Conservation (phyloP, 2,113 vertebrate genomes). For the Cryptotis parvus region DNA sequence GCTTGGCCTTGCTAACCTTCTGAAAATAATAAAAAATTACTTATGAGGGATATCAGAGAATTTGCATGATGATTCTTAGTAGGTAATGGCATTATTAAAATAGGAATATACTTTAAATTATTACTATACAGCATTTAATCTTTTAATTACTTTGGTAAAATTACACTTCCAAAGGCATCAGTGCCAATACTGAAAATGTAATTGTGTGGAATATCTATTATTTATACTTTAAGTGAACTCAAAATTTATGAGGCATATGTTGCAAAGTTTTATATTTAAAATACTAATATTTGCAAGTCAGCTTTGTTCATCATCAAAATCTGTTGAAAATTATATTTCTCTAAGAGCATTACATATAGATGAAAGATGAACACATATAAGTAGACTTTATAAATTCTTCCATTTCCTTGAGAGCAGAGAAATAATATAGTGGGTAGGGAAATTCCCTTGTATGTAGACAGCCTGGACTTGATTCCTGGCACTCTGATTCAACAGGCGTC, state of each 20-base stretch:
- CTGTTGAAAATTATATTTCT: background rate
- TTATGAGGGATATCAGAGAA: constrained; percentile 58
- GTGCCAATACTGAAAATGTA: constrained; percentile 25
- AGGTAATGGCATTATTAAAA: constrained; percentile 59
- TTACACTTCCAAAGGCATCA: constrained; percentile 27
- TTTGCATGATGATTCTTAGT: constrained; percentile 57
- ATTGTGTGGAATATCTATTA: constrained; percentile 33
- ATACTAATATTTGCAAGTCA: constrained; percentile 10
- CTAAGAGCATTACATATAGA: background rate
- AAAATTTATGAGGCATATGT: background rate
- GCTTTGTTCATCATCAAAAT: background rate
- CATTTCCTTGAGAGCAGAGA: no score
- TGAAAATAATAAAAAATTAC: constrained; percentile 46
- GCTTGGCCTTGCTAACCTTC: constrained; percentile 32
- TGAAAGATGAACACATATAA: background rate
- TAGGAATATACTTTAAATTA: constrained; percentile 37
- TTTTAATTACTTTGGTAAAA: constrained; percentile 40
- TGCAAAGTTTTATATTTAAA: background rate
- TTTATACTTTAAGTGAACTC: constrained; percentile 1
- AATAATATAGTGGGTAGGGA: no score
- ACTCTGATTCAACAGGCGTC: no score
- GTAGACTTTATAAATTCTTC: background rate
- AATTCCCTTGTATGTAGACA: no score
- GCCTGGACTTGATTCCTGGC: no score
- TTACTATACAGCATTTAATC: constrained; percentile 31